phyloP scores from a whole-genome alignment of 2,113 vertebrate genomes.

The Speoplatyrhinus poulsoni region DNA sequence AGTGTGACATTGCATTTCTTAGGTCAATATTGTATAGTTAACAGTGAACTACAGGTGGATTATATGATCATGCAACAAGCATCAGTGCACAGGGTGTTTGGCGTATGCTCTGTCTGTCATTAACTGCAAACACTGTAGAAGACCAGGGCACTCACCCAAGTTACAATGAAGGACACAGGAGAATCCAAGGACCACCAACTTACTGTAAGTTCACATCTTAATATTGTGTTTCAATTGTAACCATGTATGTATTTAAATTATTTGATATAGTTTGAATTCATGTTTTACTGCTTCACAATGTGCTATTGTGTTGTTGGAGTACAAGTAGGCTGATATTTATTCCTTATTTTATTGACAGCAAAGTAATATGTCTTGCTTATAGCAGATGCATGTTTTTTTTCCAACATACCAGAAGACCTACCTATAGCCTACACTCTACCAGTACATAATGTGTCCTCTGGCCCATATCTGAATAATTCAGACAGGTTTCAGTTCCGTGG shows the following conservation, averaged over 20 bases:
- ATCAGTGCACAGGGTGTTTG: conserved; percentile 28
- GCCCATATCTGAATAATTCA: conserved; percentile 70
- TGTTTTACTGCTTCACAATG: neutral
- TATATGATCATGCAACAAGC: conserved; percentile 29
- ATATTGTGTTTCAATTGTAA: neutral
- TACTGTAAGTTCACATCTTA: conserved; percentile 65
- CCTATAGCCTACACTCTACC: neutral
- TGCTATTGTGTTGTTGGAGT: too few species aligned
- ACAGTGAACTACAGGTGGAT: conserved; percentile 13
- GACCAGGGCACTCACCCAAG: conserved; percentile 7
- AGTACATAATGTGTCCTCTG: conserved; percentile 31
- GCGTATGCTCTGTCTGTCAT: conserved; percentile 28
- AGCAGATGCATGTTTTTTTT: neutral
- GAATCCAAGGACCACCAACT: conserved; percentile 82
- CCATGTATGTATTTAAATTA: neutral
- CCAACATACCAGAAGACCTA: neutral
- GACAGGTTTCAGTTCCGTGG: conserved; percentile 56
- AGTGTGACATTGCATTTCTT: neutral
- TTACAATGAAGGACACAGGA: conserved; percentile 74
- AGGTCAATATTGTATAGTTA: neutral
- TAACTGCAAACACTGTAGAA: conserved; percentile 13
- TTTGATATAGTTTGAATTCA: conserved; percentile 3
- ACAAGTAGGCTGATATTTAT: too few species aligned
- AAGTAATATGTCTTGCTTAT: too few species aligned
- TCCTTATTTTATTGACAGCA: too few species aligned